Evolutionary conservation across 2,888 invertebrate species (phyloP).

Genomic region (Teinopalpus imperialis): DNA sequence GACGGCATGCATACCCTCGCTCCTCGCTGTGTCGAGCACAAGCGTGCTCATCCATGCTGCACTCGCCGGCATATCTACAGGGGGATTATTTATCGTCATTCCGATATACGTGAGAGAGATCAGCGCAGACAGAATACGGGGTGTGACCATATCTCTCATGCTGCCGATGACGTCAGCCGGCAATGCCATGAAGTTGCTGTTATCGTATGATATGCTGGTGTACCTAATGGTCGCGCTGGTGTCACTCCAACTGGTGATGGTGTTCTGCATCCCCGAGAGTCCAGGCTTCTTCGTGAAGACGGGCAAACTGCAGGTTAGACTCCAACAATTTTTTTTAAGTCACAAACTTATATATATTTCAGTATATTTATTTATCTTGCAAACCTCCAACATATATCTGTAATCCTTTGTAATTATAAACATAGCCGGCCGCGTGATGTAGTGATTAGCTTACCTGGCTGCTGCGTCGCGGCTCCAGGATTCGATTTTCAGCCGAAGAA

Average conservation of each 20-base stretch:
- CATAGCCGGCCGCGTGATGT: too few relatives aligned
- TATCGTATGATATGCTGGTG: slow-evolving; percentile 46
- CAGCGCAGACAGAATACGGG: slow-evolving; percentile 40
- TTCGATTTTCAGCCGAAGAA: too few relatives aligned
- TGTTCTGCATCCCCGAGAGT: slow-evolving; percentile 53
- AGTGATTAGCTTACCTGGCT: too few relatives aligned
- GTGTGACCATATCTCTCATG: slow-evolving; percentile 45
- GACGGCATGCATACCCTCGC: slow-evolving; percentile 57
- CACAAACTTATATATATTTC: too few relatives aligned
- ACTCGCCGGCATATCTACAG: slow-evolving; percentile 54
- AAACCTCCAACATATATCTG: too few relatives aligned
- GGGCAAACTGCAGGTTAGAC: slow-evolving; percentile 56
- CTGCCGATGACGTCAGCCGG: slow-evolving; percentile 53
- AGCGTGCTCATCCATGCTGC: slow-evolving; percentile 47
- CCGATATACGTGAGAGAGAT: slow-evolving; percentile 61
- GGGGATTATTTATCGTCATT: slow-evolving; percentile 54
- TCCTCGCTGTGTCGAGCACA: slow-evolving; percentile 40
- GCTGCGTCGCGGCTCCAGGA: too few relatives aligned
- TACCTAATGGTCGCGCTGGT: slow-evolving; percentile 54
- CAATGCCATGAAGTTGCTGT: slow-evolving; percentile 47
- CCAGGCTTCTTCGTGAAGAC: slow-evolving; percentile 58
- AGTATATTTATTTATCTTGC: too few relatives aligned
- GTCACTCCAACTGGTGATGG: slow-evolving; percentile 48
- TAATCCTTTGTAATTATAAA: too few relatives aligned
- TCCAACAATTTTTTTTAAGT: too few relatives aligned